Evolutionary conservation across 2,797 vertebrate species (phyloP), one percentile per base, ranked within the genome.

Genomic region (Sphenodon punctatus): DNA sequence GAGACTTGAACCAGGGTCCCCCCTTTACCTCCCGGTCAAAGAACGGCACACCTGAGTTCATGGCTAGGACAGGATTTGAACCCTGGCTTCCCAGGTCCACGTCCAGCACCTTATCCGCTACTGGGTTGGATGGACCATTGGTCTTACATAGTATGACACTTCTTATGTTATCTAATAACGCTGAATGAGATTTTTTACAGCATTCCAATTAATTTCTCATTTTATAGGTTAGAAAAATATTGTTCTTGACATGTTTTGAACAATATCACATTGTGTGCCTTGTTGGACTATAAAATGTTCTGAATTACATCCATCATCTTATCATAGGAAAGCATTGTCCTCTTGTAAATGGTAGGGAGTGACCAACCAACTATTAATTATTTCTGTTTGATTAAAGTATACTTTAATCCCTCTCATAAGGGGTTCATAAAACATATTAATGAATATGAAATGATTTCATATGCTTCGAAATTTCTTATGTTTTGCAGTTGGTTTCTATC

Each of bases 401-500:
- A 55, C 55, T 27, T 25, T 22, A n/a, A 56, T 32, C 14, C 22
- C 2, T 36, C 49, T 78, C 16, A 10, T 64, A 27, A 53, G 53
- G 43, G 67, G 32, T 32, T 56, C 3, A 0, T 13, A 16, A 32
- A 15, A 19, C 36, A 34, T 53, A 15, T 48, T 61, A 27, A 12
- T 45, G 53, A 32, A 17, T 14, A 4, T 30, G 20, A 11, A 8
- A 53, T 32, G 27, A 15, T 59, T 9, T 20, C 38, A 10, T 34
- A 78, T 69, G 32, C 60, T 75, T 65, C 10, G 68, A 45, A 41
- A 1, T 3, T 15, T 63, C 42, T 75, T 82, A 34, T 64, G 9
- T 51, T 87, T 88, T 88, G 59, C 75, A 94, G 96, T 85, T 94
- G 51, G 84, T 91, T 89, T 76, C 93, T 68, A 67, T 64, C 2